Conservation (phyloP, 2,797 vertebrate genomes). For the Oryzias dopingdopingensis region DNA sequence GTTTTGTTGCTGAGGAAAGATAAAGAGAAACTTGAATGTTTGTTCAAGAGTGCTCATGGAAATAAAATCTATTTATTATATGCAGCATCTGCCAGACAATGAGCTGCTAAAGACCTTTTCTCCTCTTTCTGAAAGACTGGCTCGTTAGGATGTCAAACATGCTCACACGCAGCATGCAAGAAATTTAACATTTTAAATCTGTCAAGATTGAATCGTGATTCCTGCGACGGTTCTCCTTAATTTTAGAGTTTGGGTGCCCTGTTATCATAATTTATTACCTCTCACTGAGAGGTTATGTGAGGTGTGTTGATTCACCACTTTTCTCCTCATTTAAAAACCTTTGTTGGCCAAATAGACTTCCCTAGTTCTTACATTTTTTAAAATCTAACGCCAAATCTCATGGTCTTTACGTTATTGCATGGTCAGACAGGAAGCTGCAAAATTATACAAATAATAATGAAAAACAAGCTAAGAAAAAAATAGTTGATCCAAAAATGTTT, state of each 20-base stretch:
- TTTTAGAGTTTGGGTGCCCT: neutral
- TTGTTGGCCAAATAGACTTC: too few species aligned
- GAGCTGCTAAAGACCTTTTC: constrained; percentile 3
- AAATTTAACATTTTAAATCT: constrained; percentile 6
- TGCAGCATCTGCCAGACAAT: constrained; percentile 6
- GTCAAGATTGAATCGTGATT: constrained; percentile 5
- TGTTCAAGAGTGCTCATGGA: too few species aligned
- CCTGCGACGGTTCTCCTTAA: neutral
- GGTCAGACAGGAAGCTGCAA: too few species aligned
- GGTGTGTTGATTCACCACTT: constrained; percentile 2
- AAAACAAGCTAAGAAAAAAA: neutral
- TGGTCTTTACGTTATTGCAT: too few species aligned
- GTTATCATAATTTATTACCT: neutral
- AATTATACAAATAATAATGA: neutral
- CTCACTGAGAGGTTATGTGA: neutral
- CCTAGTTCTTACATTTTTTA: too few species aligned
- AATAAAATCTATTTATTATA: constrained; percentile 35
- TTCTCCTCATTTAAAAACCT: too few species aligned
- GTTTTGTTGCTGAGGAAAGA: constrained; percentile 28
- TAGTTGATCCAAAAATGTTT: neutral
- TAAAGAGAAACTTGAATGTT: constrained; percentile 12
- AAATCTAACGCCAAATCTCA: too few species aligned
- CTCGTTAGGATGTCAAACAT: constrained; percentile 25
- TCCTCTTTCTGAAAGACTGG: neutral
- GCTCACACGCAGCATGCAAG: constrained; percentile 9